Evolutionary conservation across 2,113 vertebrate species (phyloP).

Genomic region (Xiphophorus couchianus): DNA sequence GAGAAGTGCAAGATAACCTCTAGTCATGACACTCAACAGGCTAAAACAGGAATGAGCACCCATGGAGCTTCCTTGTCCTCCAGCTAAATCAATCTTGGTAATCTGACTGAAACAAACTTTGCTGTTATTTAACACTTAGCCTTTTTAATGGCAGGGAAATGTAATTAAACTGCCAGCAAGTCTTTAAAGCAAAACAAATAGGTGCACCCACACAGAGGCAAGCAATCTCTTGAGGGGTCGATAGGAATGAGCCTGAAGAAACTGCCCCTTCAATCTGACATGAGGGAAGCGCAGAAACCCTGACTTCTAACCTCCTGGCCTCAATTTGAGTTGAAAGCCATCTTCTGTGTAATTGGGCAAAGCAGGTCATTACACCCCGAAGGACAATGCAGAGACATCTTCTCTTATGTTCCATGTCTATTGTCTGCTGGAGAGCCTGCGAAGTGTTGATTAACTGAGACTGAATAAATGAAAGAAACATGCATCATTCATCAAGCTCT

Average conservation of each 20-base stretch:
- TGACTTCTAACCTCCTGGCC: constrained; percentile 54
- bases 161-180: constrained; percentile 16
- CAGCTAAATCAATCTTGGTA: constrained; percentile 11
- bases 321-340: constrained; percentile 45
- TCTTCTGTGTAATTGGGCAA: constrained; percentile 50
- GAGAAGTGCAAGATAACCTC: constrained; percentile 32
- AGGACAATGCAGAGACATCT: constrained; percentile 30
- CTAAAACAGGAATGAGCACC: constrained; percentile 12
- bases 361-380: constrained; percentile 47
- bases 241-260: constrained; percentile 28
- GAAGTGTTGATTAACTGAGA: constrained; percentile 37
- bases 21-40: constrained; percentile 31
- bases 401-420: constrained; percentile 32
- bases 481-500: constrained; percentile 23
- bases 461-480: constrained; percentile 34
- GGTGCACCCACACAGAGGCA: constrained; percentile 2
- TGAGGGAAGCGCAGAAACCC: constrained; percentile 26
- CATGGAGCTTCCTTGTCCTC: background rate
- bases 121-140: background rate
- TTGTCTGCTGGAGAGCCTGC: constrained; percentile 20
- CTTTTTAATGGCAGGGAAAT: constrained; percentile 12
- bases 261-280: constrained; percentile 22
- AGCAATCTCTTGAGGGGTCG: constrained; percentile 4
- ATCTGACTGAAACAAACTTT: constrained; percentile 25
- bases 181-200: constrained; percentile 26